These are phyloP conservation scores for Monochamus alternatus DNA, from an alignment of 2,888 invertebrate genomes.

Conservation along the genomic window DNA sequence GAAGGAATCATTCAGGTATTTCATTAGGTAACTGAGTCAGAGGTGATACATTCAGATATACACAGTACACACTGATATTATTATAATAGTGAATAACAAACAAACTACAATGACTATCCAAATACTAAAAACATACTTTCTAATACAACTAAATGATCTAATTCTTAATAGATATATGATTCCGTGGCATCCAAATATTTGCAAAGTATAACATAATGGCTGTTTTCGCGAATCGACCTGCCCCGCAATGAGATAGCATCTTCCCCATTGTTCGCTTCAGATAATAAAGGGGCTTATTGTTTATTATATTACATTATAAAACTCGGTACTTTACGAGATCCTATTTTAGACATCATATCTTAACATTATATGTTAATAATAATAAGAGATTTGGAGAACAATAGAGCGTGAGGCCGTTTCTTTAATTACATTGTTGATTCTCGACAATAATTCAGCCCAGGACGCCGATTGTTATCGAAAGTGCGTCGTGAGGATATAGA, in stretches of 20 bases:
- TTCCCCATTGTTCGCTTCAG: constrained; percentile 26
- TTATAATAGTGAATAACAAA: too few species aligned
- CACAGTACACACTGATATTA: too few species aligned
- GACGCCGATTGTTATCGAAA: constrained; percentile 23
- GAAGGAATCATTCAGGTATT: too few species aligned
- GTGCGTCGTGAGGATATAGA: background rate
- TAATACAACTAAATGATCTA: constrained; percentile 5
- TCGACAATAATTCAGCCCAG: constrained; percentile 3
- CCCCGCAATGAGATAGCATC: constrained; percentile 29
- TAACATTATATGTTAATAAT: constrained; percentile 28
- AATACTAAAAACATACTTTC: background rate
- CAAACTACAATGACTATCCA: too few species aligned
- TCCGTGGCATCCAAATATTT: constrained; percentile 29
- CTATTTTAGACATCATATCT: constrained; percentile 35
- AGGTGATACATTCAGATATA: too few species aligned
- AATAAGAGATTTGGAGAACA: constrained; percentile 34
- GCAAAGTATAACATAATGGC: constrained; percentile 16
- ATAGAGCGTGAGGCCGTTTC: constrained; percentile 20
- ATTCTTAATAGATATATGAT: constrained; percentile 7
- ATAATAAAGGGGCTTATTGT: constrained; percentile 38
- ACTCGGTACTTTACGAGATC: constrained; percentile 32
- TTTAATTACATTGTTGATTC: constrained; percentile 29
- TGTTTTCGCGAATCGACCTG: background rate
- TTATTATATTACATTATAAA: constrained; percentile 26
- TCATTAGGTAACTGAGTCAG: too few species aligned